Evolutionary conservation across 2,888 invertebrate genomes (phyloP).

Genomic region (Pollenia amentaria): DNA sequence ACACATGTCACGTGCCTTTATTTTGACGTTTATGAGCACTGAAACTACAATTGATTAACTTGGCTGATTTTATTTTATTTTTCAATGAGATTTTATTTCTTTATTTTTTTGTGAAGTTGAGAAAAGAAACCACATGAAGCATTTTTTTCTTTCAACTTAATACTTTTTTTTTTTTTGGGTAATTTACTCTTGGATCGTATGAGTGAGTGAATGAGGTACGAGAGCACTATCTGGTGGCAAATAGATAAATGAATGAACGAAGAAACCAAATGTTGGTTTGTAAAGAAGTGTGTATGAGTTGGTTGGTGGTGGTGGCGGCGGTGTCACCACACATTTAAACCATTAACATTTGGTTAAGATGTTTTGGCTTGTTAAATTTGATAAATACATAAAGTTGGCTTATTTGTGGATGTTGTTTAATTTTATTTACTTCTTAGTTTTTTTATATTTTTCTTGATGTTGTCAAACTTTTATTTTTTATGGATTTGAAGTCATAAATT

Average conservation of each 20-base stretch:
- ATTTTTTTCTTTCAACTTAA: conserved; percentile 34
- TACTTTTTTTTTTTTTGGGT: conserved; percentile 59
- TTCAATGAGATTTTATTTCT: conserved; percentile 37
- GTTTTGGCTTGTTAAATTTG: conserved; percentile 66
- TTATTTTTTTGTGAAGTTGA: conserved; percentile 11
- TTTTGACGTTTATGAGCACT: conserved; percentile 74
- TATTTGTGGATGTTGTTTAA: conserved; percentile 49
- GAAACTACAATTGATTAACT: conserved; percentile 74
- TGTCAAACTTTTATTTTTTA: conserved; percentile 50
- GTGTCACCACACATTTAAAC: conserved; percentile 47
- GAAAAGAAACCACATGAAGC: conserved; percentile 66
- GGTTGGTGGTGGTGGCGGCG: conserved; percentile 36
- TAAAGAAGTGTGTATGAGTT: neutral
- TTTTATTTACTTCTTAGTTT: conserved; percentile 47
- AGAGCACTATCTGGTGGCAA: conserved; percentile 55
- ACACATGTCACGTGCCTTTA: conserved; percentile 74
- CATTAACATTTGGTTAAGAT: conserved; percentile 66
- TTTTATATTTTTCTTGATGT: neutral
- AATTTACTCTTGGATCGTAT: conserved; percentile 49
- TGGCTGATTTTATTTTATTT: conserved; percentile 65
- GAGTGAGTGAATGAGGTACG: neutral
- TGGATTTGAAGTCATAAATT: conserved; percentile 55
- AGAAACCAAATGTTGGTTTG: conserved; percentile 30
- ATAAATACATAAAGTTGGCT: conserved; percentile 61
- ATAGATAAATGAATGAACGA: conserved; percentile 60